phyloP scores from a whole-genome alignment of 2,797 vertebrate genomes.

The Graptemys geographica region DNA sequence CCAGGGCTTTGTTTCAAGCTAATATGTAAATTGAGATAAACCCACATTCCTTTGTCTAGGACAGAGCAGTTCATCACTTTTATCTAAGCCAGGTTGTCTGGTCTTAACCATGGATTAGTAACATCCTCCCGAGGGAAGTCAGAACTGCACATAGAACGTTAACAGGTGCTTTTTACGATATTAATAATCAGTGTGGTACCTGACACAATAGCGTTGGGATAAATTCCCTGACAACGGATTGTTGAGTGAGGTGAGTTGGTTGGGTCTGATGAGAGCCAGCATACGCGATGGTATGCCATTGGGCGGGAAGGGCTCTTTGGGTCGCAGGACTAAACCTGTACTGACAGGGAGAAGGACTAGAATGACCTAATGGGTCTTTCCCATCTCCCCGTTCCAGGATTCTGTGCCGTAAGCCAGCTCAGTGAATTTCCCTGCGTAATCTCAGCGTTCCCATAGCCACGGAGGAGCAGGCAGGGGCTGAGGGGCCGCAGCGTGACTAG shows the following conservation, averaged over 20 bases:
- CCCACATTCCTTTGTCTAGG: background rate
- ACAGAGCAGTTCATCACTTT: background rate
- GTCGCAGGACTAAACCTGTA: background rate
- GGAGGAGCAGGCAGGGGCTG: background rate
- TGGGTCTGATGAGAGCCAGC: background rate
- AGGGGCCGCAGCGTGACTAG: rapidly evolving
- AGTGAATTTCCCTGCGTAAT: background rate
- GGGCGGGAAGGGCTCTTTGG: background rate
- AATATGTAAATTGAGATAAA: background rate
- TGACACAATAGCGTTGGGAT: background rate
- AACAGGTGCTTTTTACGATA: rapidly evolving
- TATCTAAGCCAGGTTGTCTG: background rate
- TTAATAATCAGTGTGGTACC: background rate
- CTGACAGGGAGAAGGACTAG: background rate
- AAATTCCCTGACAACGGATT: background rate
- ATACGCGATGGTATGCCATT: background rate
- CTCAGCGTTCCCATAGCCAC: background rate
- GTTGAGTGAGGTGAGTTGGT: background rate
- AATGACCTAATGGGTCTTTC: background rate
- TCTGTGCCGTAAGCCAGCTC: background rate
- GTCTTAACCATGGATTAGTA: background rate
- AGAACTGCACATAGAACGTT: background rate
- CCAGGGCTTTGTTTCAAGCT: background rate
- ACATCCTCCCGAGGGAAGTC: background rate
- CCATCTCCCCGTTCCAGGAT: background rate